These are phyloP conservation scores for Garrulus glandarius DNA, from an alignment of 2,797 vertebrate species.

Conservation along the genomic window DNA sequence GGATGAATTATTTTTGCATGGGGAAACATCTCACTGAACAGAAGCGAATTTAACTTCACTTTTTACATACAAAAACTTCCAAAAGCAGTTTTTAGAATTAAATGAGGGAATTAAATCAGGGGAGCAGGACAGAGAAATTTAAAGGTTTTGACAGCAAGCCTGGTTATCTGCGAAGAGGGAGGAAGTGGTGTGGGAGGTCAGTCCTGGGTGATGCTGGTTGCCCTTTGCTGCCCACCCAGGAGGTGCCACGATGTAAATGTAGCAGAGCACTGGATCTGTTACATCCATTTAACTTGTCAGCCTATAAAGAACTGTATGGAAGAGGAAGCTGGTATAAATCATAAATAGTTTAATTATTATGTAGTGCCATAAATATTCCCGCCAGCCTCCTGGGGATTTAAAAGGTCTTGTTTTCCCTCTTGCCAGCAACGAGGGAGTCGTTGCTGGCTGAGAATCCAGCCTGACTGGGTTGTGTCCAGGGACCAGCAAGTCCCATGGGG, in stretches of 20 bases:
- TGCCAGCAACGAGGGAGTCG: not conserved
- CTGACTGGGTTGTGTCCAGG: not conserved
- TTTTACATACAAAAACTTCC: not conserved
- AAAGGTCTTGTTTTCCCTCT: not conserved
- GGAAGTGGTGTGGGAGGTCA: not conserved
- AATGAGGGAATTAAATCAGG: not conserved
- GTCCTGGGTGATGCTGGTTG: not conserved
- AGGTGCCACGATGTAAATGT: fast-evolving
- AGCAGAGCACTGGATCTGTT: not conserved
- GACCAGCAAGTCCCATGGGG: fast-evolving
- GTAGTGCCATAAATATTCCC: not conserved
- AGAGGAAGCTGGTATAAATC: not conserved
- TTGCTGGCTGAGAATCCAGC: not conserved
- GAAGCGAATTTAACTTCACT: not conserved
- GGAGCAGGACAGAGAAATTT: not conserved
- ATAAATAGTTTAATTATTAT: not conserved
- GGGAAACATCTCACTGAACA: not conserved
- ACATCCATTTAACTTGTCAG: not conserved
- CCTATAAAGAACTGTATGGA: not conserved
- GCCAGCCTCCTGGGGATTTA: not conserved
- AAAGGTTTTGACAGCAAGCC: not conserved
- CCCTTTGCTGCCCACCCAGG: not conserved
- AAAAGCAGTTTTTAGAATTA: not conserved
- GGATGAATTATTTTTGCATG: not conserved
- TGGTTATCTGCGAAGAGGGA: not conserved